Percentiles rank a stretch among this genome's conserved stretches.
Conservation (phyloP, 2,888 invertebrate species). For the Anaspis maculata region DNA sequence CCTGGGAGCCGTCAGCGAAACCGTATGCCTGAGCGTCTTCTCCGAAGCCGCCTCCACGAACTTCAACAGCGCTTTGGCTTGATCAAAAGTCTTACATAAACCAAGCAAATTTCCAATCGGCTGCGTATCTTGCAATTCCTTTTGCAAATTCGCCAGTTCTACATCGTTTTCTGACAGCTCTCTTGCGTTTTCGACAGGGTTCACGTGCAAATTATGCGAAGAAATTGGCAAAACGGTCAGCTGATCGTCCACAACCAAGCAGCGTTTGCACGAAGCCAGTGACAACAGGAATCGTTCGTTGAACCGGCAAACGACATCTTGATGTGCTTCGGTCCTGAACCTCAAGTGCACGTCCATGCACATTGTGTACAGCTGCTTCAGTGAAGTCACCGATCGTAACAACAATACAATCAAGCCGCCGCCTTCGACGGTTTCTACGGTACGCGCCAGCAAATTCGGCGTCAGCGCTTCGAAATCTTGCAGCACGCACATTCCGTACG, state of each 20-base stretch:
- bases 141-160: slow-evolving; percentile 62
- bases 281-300: slow-evolving; percentile 94
- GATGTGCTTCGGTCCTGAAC: slow-evolving; percentile 90
- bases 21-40: slow-evolving; percentile 79
- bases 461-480: slow-evolving; percentile 90
- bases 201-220: slow-evolving; percentile 75
- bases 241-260: slow-evolving; percentile 91
- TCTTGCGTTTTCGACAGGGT: slow-evolving; percentile 54
- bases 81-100: slow-evolving; percentile 87
- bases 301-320: slow-evolving; percentile 85
- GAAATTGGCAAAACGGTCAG: slow-evolving; percentile 88
- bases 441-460: slow-evolving; percentile 91
- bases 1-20: slow-evolving; percentile 91
- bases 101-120: slow-evolving; percentile 84
- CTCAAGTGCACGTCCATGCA: slow-evolving; percentile 97
- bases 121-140: slow-evolving; percentile 80
- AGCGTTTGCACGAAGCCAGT: slow-evolving; percentile 76
- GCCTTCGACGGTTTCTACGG: slow-evolving; percentile 97
- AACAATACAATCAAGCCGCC: slow-evolving; percentile 72
- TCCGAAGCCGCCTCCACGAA: slow-evolving; percentile 95
- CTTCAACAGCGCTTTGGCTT: slow-evolving; percentile 84
- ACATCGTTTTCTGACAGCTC: slow-evolving; percentile 49
- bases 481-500: slow-evolving; percentile 77
- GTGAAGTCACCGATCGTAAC: slow-evolving; percentile 73
- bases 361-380: slow-evolving; percentile 92